These are phyloP conservation scores for Trichopoda pennipes DNA, from an alignment of 2,888 invertebrate genomes.

Conservation along the genomic window DNA sequence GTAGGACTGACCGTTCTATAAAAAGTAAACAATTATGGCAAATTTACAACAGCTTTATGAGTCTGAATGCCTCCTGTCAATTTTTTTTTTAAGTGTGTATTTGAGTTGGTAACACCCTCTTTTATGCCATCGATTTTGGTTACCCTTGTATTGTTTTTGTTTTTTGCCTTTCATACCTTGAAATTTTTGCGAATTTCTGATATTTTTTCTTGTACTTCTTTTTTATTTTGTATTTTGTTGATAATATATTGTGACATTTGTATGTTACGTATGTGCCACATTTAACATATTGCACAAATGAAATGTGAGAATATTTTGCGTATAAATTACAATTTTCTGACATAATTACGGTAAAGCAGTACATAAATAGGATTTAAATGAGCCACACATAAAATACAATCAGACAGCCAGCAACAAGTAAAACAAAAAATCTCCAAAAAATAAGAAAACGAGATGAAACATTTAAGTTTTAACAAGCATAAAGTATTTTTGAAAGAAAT, in stretches of 20 bases:
- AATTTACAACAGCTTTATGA: too few relatives aligned
- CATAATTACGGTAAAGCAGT: conserved; percentile 71
- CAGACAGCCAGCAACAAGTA: conserved; percentile 43
- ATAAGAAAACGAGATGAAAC: conserved; percentile 40
- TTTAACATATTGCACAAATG: conserved; percentile 64
- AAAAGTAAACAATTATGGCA: too few relatives aligned
- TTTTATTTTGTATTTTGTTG: conserved; percentile 11
- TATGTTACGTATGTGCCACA: conserved; percentile 67
- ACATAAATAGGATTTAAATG: conserved; percentile 69
- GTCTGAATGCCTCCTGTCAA: too few relatives aligned
- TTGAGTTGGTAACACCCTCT: conserved; percentile 34
- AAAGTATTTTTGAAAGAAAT: conserved; percentile 67
- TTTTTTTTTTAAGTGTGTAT: conserved; percentile 34
- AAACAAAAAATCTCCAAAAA: neutral
- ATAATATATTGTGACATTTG: conserved; percentile 72
- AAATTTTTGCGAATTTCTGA: conserved; percentile 26
- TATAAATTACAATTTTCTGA: conserved; percentile 73
- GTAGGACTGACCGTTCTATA: too few relatives aligned
- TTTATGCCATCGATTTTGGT: conserved; percentile 34
- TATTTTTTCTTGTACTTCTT: conserved; percentile 14
- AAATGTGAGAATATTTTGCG: conserved; percentile 70
- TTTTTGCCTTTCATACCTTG: conserved; percentile 17
- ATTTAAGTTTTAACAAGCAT: conserved; percentile 55
- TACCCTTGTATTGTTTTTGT: conserved; percentile 29
- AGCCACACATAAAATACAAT: conserved; percentile 63